These are phyloP conservation scores for Drosophila gunungcola DNA, from an alignment of 1,140 invertebrate genomes.

Conservation along the genomic window DNA sequence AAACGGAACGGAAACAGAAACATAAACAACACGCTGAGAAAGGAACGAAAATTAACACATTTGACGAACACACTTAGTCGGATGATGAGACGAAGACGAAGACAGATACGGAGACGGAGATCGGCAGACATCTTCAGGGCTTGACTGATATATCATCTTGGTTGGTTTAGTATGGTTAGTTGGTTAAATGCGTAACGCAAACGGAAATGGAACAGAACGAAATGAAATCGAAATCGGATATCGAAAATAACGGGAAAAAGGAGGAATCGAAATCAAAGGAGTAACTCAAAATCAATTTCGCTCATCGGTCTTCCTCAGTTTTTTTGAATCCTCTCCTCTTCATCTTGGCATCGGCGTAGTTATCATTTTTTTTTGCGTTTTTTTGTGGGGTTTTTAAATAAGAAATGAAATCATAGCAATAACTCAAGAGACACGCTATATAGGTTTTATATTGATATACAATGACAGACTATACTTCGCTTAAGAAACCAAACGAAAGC, in stretches of 20 bases:
- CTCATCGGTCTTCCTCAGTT: slow-evolving; percentile 37
- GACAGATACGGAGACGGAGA: slow-evolving; percentile 41
- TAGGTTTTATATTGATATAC: slow-evolving; percentile 30
- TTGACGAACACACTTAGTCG: slow-evolving; percentile 78
- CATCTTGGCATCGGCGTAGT: slow-evolving; percentile 33
- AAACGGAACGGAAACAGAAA: slow-evolving; percentile 42
- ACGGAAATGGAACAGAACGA: slow-evolving; percentile 31
- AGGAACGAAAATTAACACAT: slow-evolving; percentile 66
- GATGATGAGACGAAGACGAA: slow-evolving; percentile 49
- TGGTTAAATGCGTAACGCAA: slow-evolving; percentile 61
- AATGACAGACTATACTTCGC: slow-evolving; percentile 33
- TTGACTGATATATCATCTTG: slow-evolving; percentile 47
- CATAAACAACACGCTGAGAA: slow-evolving; percentile 45
- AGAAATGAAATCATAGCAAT: slow-evolving; percentile 63
- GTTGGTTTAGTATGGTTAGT: slow-evolving; percentile 80
- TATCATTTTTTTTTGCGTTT: slow-evolving; percentile 8
- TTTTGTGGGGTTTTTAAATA: slow-evolving; percentile 8
- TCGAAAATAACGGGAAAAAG: slow-evolving; percentile 16
- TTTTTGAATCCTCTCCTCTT: slow-evolving; percentile 26
- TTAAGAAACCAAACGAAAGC: slow-evolving; percentile 63
- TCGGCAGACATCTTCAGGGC: slow-evolving; percentile 52
- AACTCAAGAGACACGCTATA: slow-evolving; percentile 72
- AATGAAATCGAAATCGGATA: slow-evolving; percentile 1
- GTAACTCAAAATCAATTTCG: slow-evolving; percentile 23
- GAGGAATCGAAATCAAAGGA: slow-evolving; percentile 2